A percentile compares a stretch with the other conserved stretches of the same genome.
Evolutionary conservation across 2,113 vertebrate species (phyloP).

Genomic region (Hystrix brachyura): DNA sequence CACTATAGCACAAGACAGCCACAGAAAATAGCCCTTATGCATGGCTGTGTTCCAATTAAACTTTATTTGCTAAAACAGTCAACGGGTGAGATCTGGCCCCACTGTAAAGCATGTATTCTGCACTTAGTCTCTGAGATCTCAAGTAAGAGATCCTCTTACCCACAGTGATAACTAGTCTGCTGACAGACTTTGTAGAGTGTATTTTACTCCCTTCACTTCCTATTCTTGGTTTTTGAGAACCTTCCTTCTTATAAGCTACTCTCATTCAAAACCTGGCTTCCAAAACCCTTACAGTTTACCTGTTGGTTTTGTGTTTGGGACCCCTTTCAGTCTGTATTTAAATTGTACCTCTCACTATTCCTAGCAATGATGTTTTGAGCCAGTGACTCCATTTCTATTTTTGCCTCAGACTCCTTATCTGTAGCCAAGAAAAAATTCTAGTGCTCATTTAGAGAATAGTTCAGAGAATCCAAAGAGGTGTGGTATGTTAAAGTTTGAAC

Average conservation of each 20-base stretch:
- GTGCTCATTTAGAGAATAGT: neutral
- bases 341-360: neutral
- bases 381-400: neutral
- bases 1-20: neutral
- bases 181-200: neutral
- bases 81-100: neutral
- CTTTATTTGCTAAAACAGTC: constrained; percentile 57
- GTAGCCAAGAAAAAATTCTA: neutral
- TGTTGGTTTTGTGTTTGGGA: neutral
- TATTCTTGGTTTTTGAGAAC: neutral
- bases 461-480: neutral
- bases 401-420: neutral
- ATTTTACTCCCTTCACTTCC: neutral
- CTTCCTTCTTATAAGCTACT: neutral
- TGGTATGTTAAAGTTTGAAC: neutral
- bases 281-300: neutral
- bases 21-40: neutral
- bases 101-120: neutral
- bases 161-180: neutral
- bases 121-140: neutral
- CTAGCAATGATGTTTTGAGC: neutral
- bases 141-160: neutral
- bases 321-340: neutral
- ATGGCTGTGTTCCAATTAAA: constrained; percentile 30
- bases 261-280: neutral